phyloP scores from a whole-genome alignment of 2,113 vertebrate species.

The Opisthocomus hoazin region DNA sequence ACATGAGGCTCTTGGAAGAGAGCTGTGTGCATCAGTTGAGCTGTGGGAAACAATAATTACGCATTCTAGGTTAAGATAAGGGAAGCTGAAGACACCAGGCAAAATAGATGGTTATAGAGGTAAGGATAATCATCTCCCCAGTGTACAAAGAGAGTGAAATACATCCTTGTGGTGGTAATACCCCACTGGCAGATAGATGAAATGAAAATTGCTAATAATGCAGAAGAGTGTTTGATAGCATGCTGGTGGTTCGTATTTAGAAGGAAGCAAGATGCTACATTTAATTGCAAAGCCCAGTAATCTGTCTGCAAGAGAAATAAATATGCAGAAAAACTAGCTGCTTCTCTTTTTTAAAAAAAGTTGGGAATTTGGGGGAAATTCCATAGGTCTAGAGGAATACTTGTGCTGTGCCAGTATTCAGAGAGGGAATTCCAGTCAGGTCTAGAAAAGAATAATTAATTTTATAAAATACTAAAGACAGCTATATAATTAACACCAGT shows the following conservation, averaged over 20 bases:
- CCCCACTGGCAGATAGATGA: neutral
- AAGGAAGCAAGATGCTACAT: neutral
- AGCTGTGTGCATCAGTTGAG: neutral
- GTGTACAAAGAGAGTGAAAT: fast-evolving
- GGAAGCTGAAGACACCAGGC: neutral
- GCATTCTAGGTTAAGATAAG: neutral
- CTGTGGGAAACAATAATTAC: neutral
- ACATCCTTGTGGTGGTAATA: neutral
- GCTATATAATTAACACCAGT: neutral
- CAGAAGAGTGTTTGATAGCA: neutral
- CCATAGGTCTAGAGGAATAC: neutral
- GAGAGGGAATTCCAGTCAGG: neutral
- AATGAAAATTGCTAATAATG: neutral
- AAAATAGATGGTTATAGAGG: neutral
- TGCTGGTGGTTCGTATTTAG: neutral
- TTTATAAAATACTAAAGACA: neutral
- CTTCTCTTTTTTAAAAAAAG: neutral
- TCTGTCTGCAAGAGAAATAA: neutral
- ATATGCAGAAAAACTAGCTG: neutral
- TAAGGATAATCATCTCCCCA: neutral
- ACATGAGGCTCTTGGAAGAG: neutral
- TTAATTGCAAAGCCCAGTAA: neutral
- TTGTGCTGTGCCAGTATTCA: neutral
- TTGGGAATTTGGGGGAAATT: neutral
- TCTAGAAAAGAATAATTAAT: neutral